Conservation (phyloP, 2,797 vertebrate species). For the Cossypha dichroa region DNA sequence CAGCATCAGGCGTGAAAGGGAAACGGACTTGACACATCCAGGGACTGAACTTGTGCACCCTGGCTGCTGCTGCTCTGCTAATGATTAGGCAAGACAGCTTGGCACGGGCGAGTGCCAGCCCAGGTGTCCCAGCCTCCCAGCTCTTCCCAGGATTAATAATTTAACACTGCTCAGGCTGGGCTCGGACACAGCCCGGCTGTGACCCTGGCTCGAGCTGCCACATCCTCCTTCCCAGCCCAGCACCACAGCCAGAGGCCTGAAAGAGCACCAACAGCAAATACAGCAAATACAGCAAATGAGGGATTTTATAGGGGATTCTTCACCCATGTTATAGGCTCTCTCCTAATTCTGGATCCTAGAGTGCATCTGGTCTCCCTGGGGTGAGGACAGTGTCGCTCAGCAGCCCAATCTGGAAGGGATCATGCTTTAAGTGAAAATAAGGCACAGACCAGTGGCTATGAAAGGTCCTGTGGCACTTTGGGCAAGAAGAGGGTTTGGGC, state of each 20-base stretch:
- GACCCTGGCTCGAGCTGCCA: rapidly evolving
- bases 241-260: not conserved
- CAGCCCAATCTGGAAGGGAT: not conserved
- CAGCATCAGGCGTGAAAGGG: not conserved
- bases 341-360: not conserved
- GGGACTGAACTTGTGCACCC: not conserved
- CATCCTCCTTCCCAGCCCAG: not conserved
- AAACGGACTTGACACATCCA: not conserved
- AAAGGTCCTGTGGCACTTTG: not conserved
- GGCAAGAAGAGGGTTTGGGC: not conserved
- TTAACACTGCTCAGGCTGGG: rapidly evolving
- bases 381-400: not conserved
- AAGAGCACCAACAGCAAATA: not conserved
- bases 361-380: not conserved
- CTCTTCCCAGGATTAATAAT: not conserved
- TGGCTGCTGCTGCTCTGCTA: not conserved
- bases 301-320: not conserved
- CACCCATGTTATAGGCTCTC: not conserved
- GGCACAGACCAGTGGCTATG: not conserved
- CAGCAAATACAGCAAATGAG: not conserved
- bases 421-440: not conserved
- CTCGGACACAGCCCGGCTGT: not conserved
- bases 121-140: not conserved
- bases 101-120: not conserved
- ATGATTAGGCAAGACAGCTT: slow-evolving; percentile 4